Evolutionary conservation across 2,888 invertebrate genomes (phyloP).

Genomic region (Drosophila atripex): DNA sequence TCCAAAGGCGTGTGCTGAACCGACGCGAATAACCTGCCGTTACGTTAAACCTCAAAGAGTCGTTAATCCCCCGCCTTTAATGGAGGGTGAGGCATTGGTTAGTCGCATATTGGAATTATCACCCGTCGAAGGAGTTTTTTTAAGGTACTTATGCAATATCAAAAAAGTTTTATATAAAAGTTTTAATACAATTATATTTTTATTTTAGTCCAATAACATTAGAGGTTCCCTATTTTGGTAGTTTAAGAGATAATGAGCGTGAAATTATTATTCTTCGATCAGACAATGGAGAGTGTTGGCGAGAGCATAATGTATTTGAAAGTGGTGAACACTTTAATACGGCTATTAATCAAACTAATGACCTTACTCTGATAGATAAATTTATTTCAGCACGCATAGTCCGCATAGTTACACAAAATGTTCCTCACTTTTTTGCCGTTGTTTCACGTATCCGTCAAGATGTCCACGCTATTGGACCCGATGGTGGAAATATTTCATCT

Average conservation of each 20-base stretch:
- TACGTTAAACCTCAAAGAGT: conserved; percentile 88
- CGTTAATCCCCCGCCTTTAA: conserved; percentile 95
- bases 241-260: conserved; percentile 95
- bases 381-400: conserved; percentile 95
- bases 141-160: conserved; percentile 88
- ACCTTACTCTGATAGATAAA: conserved; percentile 89
- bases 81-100: conserved; percentile 99
- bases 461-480: conserved; percentile 97
- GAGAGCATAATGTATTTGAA: conserved; percentile 95
- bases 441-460: conserved; percentile 98
- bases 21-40: conserved; percentile 98
- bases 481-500: conserved; percentile 98
- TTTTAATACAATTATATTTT: not conserved
- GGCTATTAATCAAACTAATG: conserved; percentile 91
- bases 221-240: conserved; percentile 99
- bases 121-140: conserved; percentile 97
- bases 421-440: conserved; percentile 99
- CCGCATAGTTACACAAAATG: conserved; percentile 97
- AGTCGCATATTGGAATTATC: conserved; percentile 97
- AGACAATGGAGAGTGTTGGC: conserved; percentile 99
- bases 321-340: conserved; percentile 95
- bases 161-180: conserved; percentile 1
- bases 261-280: conserved; percentile 98
- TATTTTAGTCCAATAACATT: conserved; percentile 92
- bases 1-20: conserved; percentile 96